phyloP scores from a whole-genome alignment of 1,140 invertebrate species.

The Parapsyche elsis region DNA sequence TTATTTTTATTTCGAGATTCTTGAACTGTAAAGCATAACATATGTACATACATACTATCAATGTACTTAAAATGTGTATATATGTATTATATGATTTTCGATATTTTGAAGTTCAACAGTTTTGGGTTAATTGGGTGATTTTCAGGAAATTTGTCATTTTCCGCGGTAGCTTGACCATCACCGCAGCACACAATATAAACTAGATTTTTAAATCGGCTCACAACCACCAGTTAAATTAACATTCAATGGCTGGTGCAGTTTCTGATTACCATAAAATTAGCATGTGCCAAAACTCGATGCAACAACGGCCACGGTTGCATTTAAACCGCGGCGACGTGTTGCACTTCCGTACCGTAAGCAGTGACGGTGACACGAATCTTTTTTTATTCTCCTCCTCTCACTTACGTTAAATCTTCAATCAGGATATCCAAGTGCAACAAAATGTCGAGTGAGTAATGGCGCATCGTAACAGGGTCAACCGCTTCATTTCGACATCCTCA shows the following conservation, averaged over 20 bases:
- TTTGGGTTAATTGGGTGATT: too few relatives aligned
- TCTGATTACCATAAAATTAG: slow-evolving; percentile 1
- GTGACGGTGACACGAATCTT: not conserved
- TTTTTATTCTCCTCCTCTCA: not conserved
- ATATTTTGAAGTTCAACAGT: too few relatives aligned
- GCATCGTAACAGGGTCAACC: slow-evolving; percentile 21
- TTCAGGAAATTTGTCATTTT: too few relatives aligned
- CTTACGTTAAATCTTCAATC: not conserved
- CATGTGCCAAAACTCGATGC: not conserved
- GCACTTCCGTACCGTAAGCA: slow-evolving; percentile 6
- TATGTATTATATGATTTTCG: too few relatives aligned
- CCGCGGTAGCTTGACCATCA: too few relatives aligned
- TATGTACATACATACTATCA: too few relatives aligned
- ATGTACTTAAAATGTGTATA: too few relatives aligned
- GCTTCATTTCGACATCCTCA: slow-evolving; percentile 13
- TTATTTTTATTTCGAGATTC: too few relatives aligned
- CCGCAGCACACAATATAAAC: too few relatives aligned
- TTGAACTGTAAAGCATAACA: too few relatives aligned
- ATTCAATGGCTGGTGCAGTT: not conserved
- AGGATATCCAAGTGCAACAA: not conserved
- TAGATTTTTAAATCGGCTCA: too few relatives aligned
- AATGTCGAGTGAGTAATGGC: slow-evolving; percentile 8
- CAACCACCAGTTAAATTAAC: not conserved
- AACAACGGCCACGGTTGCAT: not conserved
- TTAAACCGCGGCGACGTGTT: not conserved